phyloP scores from a whole-genome alignment of 2,888 invertebrate genomes.

The Rugalucina vietnamica region DNA sequence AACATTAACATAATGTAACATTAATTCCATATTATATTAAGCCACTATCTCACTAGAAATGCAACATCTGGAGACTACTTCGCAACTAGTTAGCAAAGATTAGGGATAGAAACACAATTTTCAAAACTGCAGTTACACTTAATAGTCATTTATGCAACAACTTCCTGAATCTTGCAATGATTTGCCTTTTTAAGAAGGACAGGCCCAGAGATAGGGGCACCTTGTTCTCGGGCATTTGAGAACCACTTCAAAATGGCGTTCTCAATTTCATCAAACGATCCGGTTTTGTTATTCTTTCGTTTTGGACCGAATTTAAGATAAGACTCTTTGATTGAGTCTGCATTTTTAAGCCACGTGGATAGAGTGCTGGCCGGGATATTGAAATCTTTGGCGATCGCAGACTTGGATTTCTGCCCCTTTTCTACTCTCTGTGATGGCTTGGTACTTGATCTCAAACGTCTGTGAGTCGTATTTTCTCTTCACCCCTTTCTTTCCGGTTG shows the following conservation, averaged over 20 bases:
- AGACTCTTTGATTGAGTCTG: constrained; percentile 42
- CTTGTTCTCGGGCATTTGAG: constrained; percentile 8
- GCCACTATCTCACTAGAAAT: too few relatives aligned
- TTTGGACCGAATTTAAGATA: constrained; percentile 36
- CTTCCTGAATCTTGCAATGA: too few relatives aligned
- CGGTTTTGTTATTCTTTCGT: not conserved
- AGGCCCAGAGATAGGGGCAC: constrained; percentile 37
- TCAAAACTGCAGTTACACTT: too few relatives aligned
- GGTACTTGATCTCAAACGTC: constrained; percentile 37
- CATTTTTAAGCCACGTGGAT: constrained; percentile 51
- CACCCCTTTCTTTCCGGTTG: constrained; percentile 12
- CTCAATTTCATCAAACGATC: constrained; percentile 34
- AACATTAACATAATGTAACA: too few relatives aligned
- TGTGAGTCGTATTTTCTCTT: constrained; percentile 37
- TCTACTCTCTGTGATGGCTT: constrained; percentile 42
- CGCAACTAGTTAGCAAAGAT: too few relatives aligned
- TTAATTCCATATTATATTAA: too few relatives aligned
- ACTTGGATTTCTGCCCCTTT: constrained; percentile 46
- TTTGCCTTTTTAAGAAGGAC: constrained; percentile 49
- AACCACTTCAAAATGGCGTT: constrained; percentile 28
- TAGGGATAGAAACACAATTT: too few relatives aligned
- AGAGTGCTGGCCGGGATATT: constrained; percentile 38
- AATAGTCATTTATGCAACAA: too few relatives aligned
- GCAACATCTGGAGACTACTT: too few relatives aligned
- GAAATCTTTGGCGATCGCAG: constrained; percentile 39